Evolutionary conservation across 2,113 vertebrate genomes (phyloP).

Genomic region (Rostratula benghalensis): DNA sequence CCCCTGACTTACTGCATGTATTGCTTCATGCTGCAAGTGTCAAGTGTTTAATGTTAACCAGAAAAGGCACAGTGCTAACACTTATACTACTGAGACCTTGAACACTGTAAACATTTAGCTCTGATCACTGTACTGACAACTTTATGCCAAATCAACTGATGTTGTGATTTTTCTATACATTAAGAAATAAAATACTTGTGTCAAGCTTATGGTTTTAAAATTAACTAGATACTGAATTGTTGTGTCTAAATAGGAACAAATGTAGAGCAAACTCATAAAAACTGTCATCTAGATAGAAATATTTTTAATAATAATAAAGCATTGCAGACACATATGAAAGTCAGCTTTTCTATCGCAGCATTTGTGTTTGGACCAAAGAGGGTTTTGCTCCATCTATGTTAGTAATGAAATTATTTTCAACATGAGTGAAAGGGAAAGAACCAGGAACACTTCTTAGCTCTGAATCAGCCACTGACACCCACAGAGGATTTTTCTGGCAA

Average conservation of each 20-base stretch:
- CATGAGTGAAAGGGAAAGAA: background rate
- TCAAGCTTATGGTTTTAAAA: background rate
- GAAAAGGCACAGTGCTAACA: background rate
- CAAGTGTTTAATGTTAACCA: background rate
- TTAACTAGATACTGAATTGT: background rate
- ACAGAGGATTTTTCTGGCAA: background rate
- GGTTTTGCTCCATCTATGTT: background rate
- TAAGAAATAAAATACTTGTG: background rate
- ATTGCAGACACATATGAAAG: background rate
- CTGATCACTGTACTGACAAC: background rate
- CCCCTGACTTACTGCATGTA: background rate
- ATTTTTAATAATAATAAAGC: background rate
- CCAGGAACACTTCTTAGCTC: background rate
- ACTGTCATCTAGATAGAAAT: background rate
- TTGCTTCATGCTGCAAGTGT: background rate
- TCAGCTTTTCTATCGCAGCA: background rate
- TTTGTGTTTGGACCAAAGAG: background rate
- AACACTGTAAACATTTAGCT: background rate
- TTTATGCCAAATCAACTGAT: background rate
- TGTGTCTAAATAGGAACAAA: background rate
- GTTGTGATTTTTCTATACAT: background rate
- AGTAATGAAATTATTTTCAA: background rate
- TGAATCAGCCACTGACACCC: conserved; percentile 1
- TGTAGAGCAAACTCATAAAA: background rate
- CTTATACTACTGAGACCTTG: accelerated